phyloP scores from a whole-genome alignment of 2,113 vertebrate species.

The Heloderma charlesbogerti region DNA sequence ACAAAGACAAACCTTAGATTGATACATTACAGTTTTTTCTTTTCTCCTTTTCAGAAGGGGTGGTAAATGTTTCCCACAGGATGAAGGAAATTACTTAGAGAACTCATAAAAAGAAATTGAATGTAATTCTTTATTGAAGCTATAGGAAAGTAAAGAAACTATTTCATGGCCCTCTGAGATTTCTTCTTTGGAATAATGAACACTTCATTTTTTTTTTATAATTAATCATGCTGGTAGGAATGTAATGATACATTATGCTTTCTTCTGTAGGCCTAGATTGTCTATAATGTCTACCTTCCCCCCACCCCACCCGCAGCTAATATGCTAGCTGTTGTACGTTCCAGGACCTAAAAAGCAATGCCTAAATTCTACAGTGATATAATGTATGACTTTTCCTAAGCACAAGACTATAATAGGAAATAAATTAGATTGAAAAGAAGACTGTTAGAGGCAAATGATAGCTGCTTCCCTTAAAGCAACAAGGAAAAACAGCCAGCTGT shows the following conservation, averaged over 20 bases:
- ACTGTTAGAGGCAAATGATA: conserved; percentile 65
- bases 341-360: fast-evolving
- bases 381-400: conserved; percentile 33
- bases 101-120: conserved; percentile 26
- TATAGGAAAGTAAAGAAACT: conserved; percentile 35
- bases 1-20: not conserved
- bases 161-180: conserved; percentile 19
- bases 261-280: conserved; percentile 13
- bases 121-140: conserved; percentile 45
- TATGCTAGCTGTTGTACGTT: conserved; percentile 27
- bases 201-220: conserved; percentile 25
- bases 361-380: conserved; percentile 47
- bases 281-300: conserved; percentile 18
- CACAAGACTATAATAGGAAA: conserved; percentile 11
- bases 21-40: not conserved
- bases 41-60: not conserved
- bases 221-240: conserved; percentile 29
- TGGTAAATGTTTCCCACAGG: conserved; percentile 32
- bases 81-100: conserved; percentile 52
- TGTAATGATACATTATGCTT: conserved; percentile 11
- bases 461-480: conserved; percentile 63
- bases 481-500: conserved; percentile 72
- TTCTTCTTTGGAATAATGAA: conserved; percentile 35
- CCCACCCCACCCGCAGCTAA: not conserved
- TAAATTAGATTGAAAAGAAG: conserved; percentile 47